Conservation (phyloP, 2,113 vertebrate species). For the Callorhinus ursinus region DNA sequence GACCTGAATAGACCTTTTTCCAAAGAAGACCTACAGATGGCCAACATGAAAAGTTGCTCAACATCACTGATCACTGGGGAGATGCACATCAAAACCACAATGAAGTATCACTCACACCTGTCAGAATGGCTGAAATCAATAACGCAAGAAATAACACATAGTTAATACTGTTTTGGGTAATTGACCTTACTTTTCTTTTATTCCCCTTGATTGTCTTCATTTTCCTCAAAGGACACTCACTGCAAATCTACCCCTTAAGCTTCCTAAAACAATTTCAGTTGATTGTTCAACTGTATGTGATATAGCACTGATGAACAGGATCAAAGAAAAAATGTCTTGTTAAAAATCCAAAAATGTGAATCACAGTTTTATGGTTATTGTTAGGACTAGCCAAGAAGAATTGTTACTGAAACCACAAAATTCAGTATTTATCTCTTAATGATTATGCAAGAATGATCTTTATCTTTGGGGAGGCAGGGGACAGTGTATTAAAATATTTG, state of each 20-base stretch:
- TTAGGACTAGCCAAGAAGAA: not conserved
- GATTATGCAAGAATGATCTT: not conserved
- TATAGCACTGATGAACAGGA: not conserved
- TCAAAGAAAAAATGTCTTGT: not conserved
- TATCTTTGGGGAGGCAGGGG: not conserved
- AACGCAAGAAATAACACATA: not conserved
- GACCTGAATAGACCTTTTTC: not conserved
- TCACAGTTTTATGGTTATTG: not conserved
- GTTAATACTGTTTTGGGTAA: not conserved
- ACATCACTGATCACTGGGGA: not conserved
- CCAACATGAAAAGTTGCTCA: not conserved
- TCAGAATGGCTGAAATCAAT: not conserved
- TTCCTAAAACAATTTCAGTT: not conserved
- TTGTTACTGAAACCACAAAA: not conserved
- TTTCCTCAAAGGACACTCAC: not conserved
- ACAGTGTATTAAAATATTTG: not conserved
- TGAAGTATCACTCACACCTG: not conserved
- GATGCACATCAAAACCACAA: not conserved
- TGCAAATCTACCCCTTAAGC: not conserved
- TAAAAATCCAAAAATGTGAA: not conserved
- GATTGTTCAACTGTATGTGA: not conserved
- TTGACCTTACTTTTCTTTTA: not conserved
- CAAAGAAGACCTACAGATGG: not conserved
- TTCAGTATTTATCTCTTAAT: constrained; percentile 23
- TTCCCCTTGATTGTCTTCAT: not conserved